Percentiles rank a stretch among this genome's conserved stretches.
Conservation (phyloP, 2,888 invertebrate species). For the Limnephilus auricula region DNA sequence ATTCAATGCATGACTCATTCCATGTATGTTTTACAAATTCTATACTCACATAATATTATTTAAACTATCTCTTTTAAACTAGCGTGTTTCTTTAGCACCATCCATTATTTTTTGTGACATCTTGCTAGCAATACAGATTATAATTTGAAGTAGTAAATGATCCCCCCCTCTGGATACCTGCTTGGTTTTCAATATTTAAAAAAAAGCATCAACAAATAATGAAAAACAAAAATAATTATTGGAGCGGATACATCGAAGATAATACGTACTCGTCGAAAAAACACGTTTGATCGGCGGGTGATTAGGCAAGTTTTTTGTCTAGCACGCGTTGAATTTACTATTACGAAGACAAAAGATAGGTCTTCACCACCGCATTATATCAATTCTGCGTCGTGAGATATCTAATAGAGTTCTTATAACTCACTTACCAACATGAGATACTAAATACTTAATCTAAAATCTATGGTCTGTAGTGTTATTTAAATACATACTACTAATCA, state of each 20-base stretch:
- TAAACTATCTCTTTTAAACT: not conserved
- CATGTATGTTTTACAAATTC: not conserved
- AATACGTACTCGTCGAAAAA: not conserved
- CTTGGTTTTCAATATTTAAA: not conserved
- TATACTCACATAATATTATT: not conserved
- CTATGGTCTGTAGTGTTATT: not conserved
- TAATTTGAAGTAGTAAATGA: not conserved
- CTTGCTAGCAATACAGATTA: not conserved
- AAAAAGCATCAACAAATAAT: not conserved
- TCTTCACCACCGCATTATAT: not conserved
- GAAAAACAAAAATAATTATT: not conserved
- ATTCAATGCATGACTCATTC: not conserved
- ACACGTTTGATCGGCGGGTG: not conserved
- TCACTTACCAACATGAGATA: not conserved
- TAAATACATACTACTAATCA: not conserved
- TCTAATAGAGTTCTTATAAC: not conserved
- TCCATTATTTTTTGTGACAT: not conserved
- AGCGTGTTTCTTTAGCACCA: not conserved
- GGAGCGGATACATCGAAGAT: not conserved
- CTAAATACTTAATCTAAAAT: not conserved
- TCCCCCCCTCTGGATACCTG: not conserved
- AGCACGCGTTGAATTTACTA: not conserved
- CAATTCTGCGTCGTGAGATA: not conserved
- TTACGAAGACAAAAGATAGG: conserved; percentile 2
- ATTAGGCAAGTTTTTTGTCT: not conserved